These are phyloP conservation scores for Altica lythri DNA, from an alignment of 2,888 invertebrate species.

Conservation along the genomic window DNA sequence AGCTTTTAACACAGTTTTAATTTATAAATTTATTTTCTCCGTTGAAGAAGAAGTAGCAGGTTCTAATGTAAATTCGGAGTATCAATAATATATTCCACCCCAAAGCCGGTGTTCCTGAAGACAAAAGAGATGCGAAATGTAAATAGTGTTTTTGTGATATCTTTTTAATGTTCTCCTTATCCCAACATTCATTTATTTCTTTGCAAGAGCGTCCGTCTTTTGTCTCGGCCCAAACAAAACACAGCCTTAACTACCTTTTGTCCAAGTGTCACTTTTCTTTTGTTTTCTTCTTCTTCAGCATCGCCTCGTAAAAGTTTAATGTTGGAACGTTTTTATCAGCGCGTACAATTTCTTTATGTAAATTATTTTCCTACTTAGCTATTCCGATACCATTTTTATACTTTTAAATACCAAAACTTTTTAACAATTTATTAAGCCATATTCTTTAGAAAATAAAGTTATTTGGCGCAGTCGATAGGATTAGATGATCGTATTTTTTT, in stretches of 20 bases:
- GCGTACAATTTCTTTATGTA: conserved; percentile 40
- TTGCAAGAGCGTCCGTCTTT: conserved; percentile 56
- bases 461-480: too few species aligned
- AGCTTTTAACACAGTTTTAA: too few species aligned
- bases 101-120: conserved; percentile 44
- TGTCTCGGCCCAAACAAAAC: conserved; percentile 56
- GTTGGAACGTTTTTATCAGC: conserved; percentile 50
- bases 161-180: conserved; percentile 57
- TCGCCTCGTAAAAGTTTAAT: conserved; percentile 54
- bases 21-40: too few species aligned
- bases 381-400: conserved; percentile 25
- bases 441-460: too few species aligned
- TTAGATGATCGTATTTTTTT: too few species aligned
- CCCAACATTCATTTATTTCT: conserved; percentile 58
- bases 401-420: too few species aligned
- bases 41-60: conserved; percentile 18
- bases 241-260: conserved; percentile 59
- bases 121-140: conserved; percentile 56
- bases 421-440: too few species aligned
- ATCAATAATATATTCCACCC: conserved; percentile 43
- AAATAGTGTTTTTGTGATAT: conserved; percentile 60
- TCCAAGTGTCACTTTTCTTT: conserved; percentile 59
- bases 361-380: conserved; percentile 32
- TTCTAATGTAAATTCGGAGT: too few species aligned
- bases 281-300: conserved; percentile 49